phyloP scores from a whole-genome alignment of 2,888 invertebrate genomes.

The Hydrotaea diabolus region DNA sequence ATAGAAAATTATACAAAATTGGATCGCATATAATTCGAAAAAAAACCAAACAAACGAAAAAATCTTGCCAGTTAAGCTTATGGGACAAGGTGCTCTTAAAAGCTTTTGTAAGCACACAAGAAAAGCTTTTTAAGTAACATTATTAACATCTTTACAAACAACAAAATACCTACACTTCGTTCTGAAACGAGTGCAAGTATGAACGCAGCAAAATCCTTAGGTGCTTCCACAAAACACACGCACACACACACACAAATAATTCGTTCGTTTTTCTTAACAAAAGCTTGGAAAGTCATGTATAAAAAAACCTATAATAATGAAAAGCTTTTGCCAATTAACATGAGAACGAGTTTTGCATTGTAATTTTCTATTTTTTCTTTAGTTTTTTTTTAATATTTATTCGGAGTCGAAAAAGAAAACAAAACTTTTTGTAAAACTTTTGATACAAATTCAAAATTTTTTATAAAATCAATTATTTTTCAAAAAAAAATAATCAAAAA shows the following conservation, averaged over 20 bases:
- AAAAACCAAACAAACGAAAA: conserved; percentile 13
- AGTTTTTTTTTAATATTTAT: conserved; percentile 30
- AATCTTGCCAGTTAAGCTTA: conserved; percentile 59
- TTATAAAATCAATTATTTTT: conserved; percentile 17
- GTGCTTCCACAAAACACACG: conserved; percentile 74
- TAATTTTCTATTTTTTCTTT: conserved; percentile 10
- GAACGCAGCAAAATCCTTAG: conserved; percentile 68
- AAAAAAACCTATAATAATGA: conserved; percentile 10
- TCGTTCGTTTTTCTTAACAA: conserved; percentile 1
- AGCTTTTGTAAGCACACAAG: conserved; percentile 50
- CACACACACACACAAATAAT: background rate
- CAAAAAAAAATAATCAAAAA: background rate
- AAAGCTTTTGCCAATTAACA: conserved; percentile 13
- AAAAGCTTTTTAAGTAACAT: conserved; percentile 45
- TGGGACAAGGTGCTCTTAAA: conserved; percentile 62
- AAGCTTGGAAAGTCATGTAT: conserved; percentile 62
- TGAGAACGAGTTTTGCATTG: background rate
- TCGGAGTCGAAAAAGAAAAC: conserved; percentile 9
- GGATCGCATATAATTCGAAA: background rate
- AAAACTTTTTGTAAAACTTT: background rate
- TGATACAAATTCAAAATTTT: background rate
- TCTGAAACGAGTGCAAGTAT: too few species aligned
- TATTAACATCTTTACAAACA: conserved; percentile 17
- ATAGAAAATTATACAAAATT: conserved; percentile 47
- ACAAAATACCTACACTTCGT: conserved; percentile 39